A percentile compares a stretch with the other conserved stretches of the same genome.
Evolutionary conservation across 2,888 invertebrate species (phyloP).

Genomic region (Thelaira solivaga): DNA sequence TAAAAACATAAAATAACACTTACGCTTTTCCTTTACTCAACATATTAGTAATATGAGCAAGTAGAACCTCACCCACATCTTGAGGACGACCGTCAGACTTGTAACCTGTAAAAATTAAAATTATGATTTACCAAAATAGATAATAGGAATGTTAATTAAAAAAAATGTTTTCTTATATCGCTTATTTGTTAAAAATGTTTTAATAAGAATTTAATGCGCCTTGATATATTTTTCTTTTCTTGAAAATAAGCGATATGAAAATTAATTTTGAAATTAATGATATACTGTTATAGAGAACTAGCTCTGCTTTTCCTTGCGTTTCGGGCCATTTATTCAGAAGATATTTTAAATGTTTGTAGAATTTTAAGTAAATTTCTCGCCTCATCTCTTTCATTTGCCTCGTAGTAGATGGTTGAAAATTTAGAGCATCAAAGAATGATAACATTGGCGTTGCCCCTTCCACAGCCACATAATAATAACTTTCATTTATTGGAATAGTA

Average conservation of each 20-base stretch:
- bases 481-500: constrained; percentile 64
- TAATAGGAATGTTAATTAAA: not conserved
- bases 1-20: no score
- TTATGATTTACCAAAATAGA: not conserved
- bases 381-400: constrained; percentile 71
- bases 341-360: constrained; percentile 68
- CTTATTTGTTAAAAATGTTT: no score
- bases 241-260: no score
- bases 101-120: constrained; percentile 61
- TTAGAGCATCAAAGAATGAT: constrained; percentile 70
- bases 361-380: constrained; percentile 72
- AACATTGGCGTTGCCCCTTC: constrained; percentile 75
- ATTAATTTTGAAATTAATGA: no score
- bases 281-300: constrained; percentile 71
- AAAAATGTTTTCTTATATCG: not conserved
- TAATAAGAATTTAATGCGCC: no score
- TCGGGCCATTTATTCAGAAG: constrained; percentile 68
- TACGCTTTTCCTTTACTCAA: constrained; percentile 53
- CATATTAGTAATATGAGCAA: constrained; percentile 53
- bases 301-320: constrained; percentile 68
- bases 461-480: constrained; percentile 69
- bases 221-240: no score
- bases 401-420: constrained; percentile 66
- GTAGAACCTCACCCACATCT: constrained; percentile 69
- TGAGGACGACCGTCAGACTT: constrained; percentile 64